phyloP scores from a whole-genome alignment of 2,888 invertebrate species.

The Aspidapion aeneum region DNA sequence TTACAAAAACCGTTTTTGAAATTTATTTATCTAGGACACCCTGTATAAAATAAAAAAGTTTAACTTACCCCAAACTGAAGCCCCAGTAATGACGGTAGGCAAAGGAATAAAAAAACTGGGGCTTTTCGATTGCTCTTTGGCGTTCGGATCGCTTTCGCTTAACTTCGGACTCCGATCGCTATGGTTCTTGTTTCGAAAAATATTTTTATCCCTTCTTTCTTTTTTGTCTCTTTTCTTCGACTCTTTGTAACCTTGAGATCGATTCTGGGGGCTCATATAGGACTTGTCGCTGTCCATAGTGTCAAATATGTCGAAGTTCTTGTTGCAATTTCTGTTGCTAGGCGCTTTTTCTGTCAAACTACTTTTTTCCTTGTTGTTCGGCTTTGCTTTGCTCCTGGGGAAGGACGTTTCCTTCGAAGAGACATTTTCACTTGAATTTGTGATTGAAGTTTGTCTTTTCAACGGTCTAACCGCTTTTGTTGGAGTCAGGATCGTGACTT shows the following conservation, averaged over 20 bases:
- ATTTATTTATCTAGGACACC: no score
- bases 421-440: constrained; percentile 20
- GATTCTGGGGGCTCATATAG: neutral
- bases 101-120: constrained; percentile 30
- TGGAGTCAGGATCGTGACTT: neutral
- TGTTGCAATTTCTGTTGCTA: neutral
- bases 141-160: constrained; percentile 25
- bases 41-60: no score
- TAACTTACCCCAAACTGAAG: constrained; percentile 47
- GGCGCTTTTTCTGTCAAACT: no score
- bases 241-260: constrained; percentile 10
- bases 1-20: no score
- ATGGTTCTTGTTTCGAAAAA: constrained; percentile 25
- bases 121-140: constrained; percentile 15
- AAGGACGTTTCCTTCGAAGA: neutral
- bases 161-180: constrained; percentile 15
- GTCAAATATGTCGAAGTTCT: neutral
- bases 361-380: neutral
- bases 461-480: constrained; percentile 18
- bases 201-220: constrained; percentile 38
- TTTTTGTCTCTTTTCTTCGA: constrained; percentile 32
- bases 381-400: neutral
- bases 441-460: constrained; percentile 19
- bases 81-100: constrained; percentile 38
- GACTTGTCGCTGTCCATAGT: neutral